Evolutionary conservation across 2,888 invertebrate species (phyloP), one percentile per base, ranked within the genome.

Genomic region (Cheilosia impressa): DNA sequence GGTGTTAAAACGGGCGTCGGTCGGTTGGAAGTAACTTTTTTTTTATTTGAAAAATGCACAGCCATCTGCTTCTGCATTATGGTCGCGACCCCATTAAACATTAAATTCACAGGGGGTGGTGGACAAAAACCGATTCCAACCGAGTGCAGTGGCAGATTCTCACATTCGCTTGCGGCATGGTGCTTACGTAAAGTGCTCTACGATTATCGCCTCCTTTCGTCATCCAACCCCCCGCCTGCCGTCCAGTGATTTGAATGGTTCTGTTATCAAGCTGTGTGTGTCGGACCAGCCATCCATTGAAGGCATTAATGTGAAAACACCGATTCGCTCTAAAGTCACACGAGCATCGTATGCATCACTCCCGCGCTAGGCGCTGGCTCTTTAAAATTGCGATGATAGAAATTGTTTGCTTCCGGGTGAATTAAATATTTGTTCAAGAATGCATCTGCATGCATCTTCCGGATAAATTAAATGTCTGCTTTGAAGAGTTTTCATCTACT

Each of bases 131-230:
- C 31, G 31, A 17, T 34, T 55, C 27, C 27, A 60, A 43, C n/a
- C 43, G 22, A 50, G 55, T 31, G 43, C 57, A 69, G 55, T 17
- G 17, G 45, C 19, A 47, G 27, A 66, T 50, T 66, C n/a, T 22
- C 31, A 17, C 34, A 57, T 34, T 41, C 50, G 22, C 41, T 27
- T 38, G 53, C 65, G 19, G 24, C 43, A 31, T 45, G 34, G 15
- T 17, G 22, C 75, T 75, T 75, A 75, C 75, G 65, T 75, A 75
- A 75, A 65, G 24, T 55, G 34, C n/a, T 63, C 34, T 34, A 53
- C 63, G 63, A 69, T n/a, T 19, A 38, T 17, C 47, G 6, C 27
- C 13, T 52, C 24, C 41, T 22, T 47, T 24, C 7, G 15, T 10
- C 34, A 34, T 34, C n/a, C n/a, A n/a, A n/a, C 50, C 19, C 9